These are phyloP conservation scores for Oreochromis niloticus DNA, from an alignment of 2,113 vertebrate genomes.

Conservation along the genomic window DNA sequence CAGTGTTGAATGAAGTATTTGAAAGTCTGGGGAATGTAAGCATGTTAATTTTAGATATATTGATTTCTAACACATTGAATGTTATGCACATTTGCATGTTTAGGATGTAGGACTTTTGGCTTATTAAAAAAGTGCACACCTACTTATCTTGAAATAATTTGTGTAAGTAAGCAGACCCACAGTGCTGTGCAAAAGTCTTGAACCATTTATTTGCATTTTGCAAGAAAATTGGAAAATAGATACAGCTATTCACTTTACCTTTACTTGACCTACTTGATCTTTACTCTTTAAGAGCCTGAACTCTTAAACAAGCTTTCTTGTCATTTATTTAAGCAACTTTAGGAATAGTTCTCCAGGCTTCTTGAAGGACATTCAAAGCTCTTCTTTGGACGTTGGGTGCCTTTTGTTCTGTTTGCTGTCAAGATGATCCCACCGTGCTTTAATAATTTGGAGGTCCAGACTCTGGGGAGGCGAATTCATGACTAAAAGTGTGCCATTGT, in stretches of 20 bases:
- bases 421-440: not conserved
- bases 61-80: not conserved
- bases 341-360: not conserved
- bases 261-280: not conserved
- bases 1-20: not conserved
- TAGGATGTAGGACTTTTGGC: not conserved
- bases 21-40: not conserved
- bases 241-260: not conserved
- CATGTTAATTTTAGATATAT: not conserved
- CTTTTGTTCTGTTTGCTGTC: not conserved
- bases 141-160: not conserved
- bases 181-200: not conserved
- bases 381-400: not conserved
- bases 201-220: not conserved
- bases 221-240: not conserved
- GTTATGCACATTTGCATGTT: constrained; percentile 1
- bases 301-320: not conserved
- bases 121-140: not conserved
- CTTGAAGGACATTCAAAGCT: not conserved
- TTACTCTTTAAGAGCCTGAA: not conserved
- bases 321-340: not conserved
- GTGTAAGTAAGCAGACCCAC: not conserved
- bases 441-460: not conserved
- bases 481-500: not conserved
- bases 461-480: not conserved